These are phyloP conservation scores for Edolisoma coerulescens DNA, from an alignment of 2,113 vertebrate genomes.

Conservation along the genomic window DNA sequence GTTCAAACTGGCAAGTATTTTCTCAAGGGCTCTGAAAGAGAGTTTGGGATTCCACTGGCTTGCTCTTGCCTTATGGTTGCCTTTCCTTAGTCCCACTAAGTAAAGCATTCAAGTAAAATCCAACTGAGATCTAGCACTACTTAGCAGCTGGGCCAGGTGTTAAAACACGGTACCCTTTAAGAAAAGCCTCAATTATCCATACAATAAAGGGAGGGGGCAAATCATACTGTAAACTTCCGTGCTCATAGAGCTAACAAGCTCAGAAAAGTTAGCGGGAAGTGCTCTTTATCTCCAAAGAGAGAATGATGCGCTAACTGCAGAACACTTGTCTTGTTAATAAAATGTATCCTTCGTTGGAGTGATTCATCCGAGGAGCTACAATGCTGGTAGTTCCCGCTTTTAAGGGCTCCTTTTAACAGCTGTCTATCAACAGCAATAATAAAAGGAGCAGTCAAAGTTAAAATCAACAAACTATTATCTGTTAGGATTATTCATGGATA, in stretches of 20 bases:
- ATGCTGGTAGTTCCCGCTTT: not conserved
- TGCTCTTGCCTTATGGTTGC: constrained; percentile 6
- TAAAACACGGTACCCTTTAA: not conserved
- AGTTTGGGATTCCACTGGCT: constrained; percentile 13
- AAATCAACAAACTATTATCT: constrained; percentile 26
- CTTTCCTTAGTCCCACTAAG: constrained; percentile 3
- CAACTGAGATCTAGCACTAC: not conserved
- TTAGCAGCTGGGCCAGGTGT: constrained; percentile 1
- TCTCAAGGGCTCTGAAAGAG: constrained; percentile 66
- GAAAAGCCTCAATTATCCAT: not conserved
- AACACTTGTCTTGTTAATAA: not conserved
- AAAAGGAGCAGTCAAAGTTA: not conserved
- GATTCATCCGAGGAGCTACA: not conserved
- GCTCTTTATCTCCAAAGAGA: not conserved
- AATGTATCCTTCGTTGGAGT: not conserved
- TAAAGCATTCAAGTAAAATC: constrained; percentile 32
- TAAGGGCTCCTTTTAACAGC: not conserved
- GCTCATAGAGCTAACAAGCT: not conserved
- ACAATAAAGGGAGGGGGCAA: not conserved
- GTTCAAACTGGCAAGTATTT: constrained; percentile 56
- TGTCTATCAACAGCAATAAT: not conserved
- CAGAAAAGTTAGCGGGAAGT: not conserved
- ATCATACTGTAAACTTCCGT: not conserved
- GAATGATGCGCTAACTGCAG: not conserved
- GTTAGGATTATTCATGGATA: constrained; percentile 8